Percentiles rank a stretch among this genome's conserved stretches.
These are phyloP conservation scores for Lipophrys pholis DNA, from an alignment of 2,113 vertebrate species.

Conservation along the genomic window DNA sequence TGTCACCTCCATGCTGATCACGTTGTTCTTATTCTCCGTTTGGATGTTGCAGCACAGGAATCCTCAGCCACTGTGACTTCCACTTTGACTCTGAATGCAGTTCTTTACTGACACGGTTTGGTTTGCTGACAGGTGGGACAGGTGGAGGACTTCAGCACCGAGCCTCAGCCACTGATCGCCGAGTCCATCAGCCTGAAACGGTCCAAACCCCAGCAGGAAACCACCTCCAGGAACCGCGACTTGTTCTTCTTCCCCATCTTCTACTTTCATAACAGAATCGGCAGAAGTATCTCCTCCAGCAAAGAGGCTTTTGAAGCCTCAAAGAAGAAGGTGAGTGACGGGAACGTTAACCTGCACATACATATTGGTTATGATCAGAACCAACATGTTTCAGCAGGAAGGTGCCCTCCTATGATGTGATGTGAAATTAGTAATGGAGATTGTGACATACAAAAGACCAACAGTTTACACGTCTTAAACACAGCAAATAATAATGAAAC, in stretches of 20 bases:
- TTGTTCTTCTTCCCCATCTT: conserved; percentile 54
- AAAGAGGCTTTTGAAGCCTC: conserved; percentile 85
- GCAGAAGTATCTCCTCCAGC: conserved; percentile 44
- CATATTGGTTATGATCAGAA: not conserved
- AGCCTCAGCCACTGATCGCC: conserved; percentile 21
- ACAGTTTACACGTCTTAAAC: too few species aligned
- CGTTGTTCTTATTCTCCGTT: too few species aligned
- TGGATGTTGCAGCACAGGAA: too few species aligned
- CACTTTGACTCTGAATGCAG: too few species aligned
- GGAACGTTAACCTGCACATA: not conserved
- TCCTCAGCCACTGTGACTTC: too few species aligned
- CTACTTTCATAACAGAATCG: conserved; percentile 15
- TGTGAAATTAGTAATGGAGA: too few species aligned
- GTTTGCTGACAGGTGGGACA: conserved; percentile 1
- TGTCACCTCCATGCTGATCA: too few species aligned
- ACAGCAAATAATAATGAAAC: too few species aligned
- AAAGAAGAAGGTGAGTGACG: conserved; percentile 81
- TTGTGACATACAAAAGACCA: too few species aligned
- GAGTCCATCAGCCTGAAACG: conserved; percentile 19
- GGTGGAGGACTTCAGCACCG: conserved; percentile 75
- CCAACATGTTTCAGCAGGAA: too few species aligned
- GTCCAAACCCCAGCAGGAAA: rapidly evolving
- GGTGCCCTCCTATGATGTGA: too few species aligned
- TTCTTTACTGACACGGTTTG: too few species aligned
- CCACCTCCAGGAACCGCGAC: rapidly evolving